phyloP scores from a whole-genome alignment of 2,888 invertebrate species.

The Caenorhabditis imperialis region DNA sequence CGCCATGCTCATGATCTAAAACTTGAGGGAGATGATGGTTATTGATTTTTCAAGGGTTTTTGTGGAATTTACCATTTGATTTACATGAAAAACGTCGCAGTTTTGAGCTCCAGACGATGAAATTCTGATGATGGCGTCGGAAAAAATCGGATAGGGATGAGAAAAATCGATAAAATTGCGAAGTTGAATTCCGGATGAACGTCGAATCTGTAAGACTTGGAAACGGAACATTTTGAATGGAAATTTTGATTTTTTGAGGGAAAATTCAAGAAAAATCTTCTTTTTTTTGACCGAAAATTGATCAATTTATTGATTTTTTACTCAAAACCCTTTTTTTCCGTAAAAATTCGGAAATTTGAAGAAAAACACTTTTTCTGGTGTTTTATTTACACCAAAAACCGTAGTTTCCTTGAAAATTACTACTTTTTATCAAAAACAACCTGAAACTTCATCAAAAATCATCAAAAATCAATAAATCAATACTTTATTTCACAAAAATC shows the following conservation, averaged over 20 bases:
- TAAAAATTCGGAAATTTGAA: too few relatives aligned
- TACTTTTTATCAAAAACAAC: too few relatives aligned
- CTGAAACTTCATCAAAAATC: too few relatives aligned
- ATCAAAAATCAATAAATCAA: too few relatives aligned
- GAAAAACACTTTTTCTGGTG: too few relatives aligned
- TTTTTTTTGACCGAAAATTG: too few relatives aligned
- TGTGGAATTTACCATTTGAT: slow-evolving; percentile 32
- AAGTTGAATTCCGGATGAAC: slow-evolving; percentile 28
- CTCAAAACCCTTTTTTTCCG: too few relatives aligned
- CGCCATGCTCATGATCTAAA: slow-evolving; percentile 28
- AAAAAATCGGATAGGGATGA: slow-evolving; percentile 25
- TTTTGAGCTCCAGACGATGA: background rate
- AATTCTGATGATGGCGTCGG: slow-evolving; percentile 7
- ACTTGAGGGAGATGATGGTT: background rate
- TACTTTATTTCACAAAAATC: too few relatives aligned
- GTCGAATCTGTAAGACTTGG: slow-evolving; percentile 15
- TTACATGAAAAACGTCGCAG: slow-evolving; percentile 24
- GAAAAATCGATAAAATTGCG: slow-evolving; percentile 30
- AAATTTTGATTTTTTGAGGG: background rate
- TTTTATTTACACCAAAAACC: too few relatives aligned
- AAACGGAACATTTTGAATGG: slow-evolving; percentile 3
- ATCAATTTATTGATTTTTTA: too few relatives aligned
- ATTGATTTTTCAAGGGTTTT: background rate
- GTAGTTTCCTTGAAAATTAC: too few relatives aligned
- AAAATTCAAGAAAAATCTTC: too few relatives aligned